Evolutionary conservation across 2,797 vertebrate species (phyloP), one percentile per base, ranked within the genome.

Genomic region (Gila robusta): DNA sequence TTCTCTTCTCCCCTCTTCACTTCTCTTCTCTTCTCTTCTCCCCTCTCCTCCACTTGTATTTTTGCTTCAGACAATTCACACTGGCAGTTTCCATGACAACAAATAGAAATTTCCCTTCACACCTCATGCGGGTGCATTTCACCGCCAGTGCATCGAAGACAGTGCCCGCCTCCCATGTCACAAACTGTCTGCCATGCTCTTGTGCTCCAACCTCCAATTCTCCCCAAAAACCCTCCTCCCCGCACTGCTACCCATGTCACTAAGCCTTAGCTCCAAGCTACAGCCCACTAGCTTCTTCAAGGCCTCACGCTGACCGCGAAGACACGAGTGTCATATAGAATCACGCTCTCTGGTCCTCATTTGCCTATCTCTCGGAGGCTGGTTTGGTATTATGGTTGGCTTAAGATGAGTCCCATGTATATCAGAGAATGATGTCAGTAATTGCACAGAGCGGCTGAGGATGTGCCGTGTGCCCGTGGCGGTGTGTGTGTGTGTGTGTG

Each of bases 71-170:
- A 90, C 89, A 83, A 86, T 89, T 89, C 90, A 86, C 85, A 90
- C 90, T 81, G 82, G 88, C 88, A 91, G 89, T 92, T 92, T 87
- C 92, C 91, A 93, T 93, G 91, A 92, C 92, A 92, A 93, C 92
- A 92, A 91, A 92, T 89, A 91, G 87, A 91, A 91, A 89, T 93
- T 91, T 90, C 88, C 86, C 85, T 89, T 89, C 88, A 90, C 89
- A 91, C 89, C 87, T 90, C 88, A 89, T 90, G 79, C 88, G 85
- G 90, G 86, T 82, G 86, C 79, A 86, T 91, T 90, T 90, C 87
- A 84, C 81, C 82, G 81, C 76, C 88, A 91, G 91, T 83, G 78
- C 81, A 85, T 76, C 28, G 66, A 86, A 89, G 79, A 89, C 82
- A 80, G 85, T 77, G 86, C 83, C 79, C 83, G 84, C 56, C 88